Evolutionary conservation across 30 jellyfish, hydroid and myxozoan species (phyloP).

Genomic region (Pseudorhiza aurosa): DNA sequence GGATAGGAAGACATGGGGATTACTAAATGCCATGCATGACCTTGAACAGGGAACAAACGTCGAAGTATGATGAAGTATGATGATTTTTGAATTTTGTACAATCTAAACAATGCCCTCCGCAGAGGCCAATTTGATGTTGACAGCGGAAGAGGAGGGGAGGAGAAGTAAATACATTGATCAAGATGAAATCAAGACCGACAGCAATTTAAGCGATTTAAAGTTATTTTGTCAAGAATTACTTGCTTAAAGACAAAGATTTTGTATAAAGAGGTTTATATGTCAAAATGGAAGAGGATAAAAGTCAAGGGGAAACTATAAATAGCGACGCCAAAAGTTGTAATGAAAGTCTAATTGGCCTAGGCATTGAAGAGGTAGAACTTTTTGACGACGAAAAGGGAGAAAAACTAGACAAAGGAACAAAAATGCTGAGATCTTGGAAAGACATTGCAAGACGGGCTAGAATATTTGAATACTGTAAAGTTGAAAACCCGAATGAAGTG

Average conservation of each 20-base stretch:
- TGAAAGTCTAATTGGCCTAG: conserved; percentile 1
- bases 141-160: too few relatives aligned
- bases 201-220: too few relatives aligned
- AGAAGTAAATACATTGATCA: too few relatives aligned
- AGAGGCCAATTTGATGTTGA: too few relatives aligned
- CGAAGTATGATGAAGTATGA: too few relatives aligned
- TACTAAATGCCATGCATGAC: too few relatives aligned
- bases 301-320: not conserved
- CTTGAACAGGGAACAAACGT: too few relatives aligned
- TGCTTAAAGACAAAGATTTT: too few relatives aligned
- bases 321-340: not conserved
- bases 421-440: conserved; percentile 44
- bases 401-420: not conserved
- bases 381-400: not conserved
- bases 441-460: conserved; percentile 72
- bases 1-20: too few relatives aligned
- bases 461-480: conserved; percentile 41
- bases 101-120: too few relatives aligned
- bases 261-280: not conserved
- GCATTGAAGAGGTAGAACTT: not conserved
- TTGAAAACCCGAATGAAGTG: conserved; percentile 43
- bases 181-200: too few relatives aligned
- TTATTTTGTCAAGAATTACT: not conserved
- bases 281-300: not conserved
- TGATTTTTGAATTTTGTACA: too few relatives aligned